Evolutionary conservation across 2,113 vertebrate genomes (phyloP).

Genomic region (Mustela lutreola): DNA sequence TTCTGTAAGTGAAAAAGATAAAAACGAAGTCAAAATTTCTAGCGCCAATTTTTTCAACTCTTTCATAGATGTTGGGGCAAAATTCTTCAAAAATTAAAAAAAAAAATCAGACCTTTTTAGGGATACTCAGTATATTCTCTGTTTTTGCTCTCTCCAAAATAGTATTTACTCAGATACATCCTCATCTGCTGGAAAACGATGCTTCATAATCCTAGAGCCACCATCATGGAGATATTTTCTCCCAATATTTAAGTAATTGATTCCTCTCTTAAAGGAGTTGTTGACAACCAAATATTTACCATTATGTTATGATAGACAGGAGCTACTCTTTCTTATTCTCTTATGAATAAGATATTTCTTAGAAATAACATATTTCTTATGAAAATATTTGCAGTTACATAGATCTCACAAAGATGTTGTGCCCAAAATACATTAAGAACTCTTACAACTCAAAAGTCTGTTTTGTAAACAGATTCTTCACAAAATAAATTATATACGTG

Average conservation of each 20-base stretch:
- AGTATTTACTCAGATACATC: background rate
- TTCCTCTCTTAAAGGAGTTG: background rate
- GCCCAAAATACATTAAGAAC: background rate
- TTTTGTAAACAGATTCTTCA: background rate
- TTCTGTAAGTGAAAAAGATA: constrained; percentile 52
- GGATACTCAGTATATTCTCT: background rate
- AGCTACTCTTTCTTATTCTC: background rate
- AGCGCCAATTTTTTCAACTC: background rate
- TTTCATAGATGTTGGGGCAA: background rate
- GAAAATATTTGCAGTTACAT: background rate
- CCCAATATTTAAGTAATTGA: background rate
- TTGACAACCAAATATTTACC: background rate
- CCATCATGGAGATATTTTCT: background rate
- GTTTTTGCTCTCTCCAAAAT: background rate
- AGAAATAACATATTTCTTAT: too few species aligned
- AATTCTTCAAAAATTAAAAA: background rate
- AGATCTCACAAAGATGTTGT: background rate
- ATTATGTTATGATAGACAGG: background rate
- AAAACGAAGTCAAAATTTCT: background rate
- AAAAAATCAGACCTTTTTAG: background rate
- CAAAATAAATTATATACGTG: background rate
- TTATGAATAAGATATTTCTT: too few species aligned
- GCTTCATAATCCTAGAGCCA: background rate
- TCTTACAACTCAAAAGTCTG: background rate
- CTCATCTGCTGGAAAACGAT: background rate